Base-by-base conservation (phyloP, 2,888 invertebrate species). In the Gortyna flavago region DNA sequence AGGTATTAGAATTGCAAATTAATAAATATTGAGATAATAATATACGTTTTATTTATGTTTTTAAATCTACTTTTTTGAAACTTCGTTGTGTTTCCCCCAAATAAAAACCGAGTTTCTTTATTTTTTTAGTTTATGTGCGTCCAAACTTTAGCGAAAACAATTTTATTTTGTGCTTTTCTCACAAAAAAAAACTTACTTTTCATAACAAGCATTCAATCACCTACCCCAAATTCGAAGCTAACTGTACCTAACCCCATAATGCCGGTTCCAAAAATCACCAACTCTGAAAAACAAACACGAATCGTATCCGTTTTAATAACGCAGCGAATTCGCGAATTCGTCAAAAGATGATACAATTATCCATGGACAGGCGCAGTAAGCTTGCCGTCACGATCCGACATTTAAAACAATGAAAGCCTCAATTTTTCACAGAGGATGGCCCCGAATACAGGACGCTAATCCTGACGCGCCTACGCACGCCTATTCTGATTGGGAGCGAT, bases 371-470 rank as follows among this genome's bases (percentile, higher is more conserved):
- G 85, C 87, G 88, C 88, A 91, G 92, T 91, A 90, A 92, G 84
- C 89, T 88, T 79, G 77, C 85, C 92, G 93, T 94, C 95, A 94
- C 94, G 93, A 91, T 90, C 91, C 92, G 92, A 94, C 94, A 95
- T 96, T 96, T 94, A 95, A 96, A 96, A 96, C 95, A 95, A 95
- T 95, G 94, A 93, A 93, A 91, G 93, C 91, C 94, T 95, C 95
- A 96, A 96, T 96, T 96, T 96, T 96, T 96, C 96, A 95, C 93
- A 84, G 87, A 79, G 91, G 81, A 85, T 88, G 91, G 88, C 91
- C 91, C 91, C 89, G 89, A 88, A 89, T 91, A 89, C 91, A 85
- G 84, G 71, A 74, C 89, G 91, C 93, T 96, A 95, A 96, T 95
- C 95, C 95, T 61, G 80, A 89, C 89, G 79, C 83, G 74, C 77